phyloP scores from a whole-genome alignment of 92 coral and sea anemone species.

The Micromussa lordhowensis region DNA sequence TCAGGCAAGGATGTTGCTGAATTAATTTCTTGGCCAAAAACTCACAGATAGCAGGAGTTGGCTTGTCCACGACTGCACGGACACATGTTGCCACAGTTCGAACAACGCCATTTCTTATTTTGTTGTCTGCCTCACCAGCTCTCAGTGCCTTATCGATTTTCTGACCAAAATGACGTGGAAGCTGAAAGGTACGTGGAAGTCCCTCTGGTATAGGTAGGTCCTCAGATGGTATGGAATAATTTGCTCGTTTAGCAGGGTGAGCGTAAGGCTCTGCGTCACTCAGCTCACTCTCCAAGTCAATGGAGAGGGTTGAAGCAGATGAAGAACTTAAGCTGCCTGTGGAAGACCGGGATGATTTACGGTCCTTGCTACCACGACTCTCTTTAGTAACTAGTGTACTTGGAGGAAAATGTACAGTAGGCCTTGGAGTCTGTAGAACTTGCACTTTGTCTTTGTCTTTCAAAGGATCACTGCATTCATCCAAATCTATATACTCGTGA shows the following conservation, averaged over 20 bases:
- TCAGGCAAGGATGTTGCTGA: not conserved
- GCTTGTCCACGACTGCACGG: not conserved
- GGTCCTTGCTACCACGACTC: not conserved
- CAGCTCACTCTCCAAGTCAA: not conserved
- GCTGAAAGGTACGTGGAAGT: not conserved
- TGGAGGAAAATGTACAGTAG: not conserved
- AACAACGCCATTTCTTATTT: not conserved
- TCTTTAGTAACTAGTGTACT: conserved; percentile 3
- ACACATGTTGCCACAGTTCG: conserved; percentile 14
- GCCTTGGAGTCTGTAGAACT: conserved; percentile 1
- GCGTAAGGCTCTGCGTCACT: not conserved
- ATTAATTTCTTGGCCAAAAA: not conserved
- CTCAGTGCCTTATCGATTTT: not conserved
- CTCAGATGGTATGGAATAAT: not conserved
- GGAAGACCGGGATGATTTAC: not conserved
- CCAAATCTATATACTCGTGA: conserved; percentile 3
- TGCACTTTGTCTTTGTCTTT: conserved; percentile 28
- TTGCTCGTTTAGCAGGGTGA: not conserved
- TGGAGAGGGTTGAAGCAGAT: not conserved
- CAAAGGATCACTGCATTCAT: not conserved
- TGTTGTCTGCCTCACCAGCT: not conserved
- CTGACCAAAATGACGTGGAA: not conserved
- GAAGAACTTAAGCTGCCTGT: not conserved
- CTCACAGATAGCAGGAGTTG: not conserved
- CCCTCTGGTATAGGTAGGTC: not conserved